phyloP scores from a whole-genome alignment of 1,140 invertebrate genomes.

The Apis cerana region DNA sequence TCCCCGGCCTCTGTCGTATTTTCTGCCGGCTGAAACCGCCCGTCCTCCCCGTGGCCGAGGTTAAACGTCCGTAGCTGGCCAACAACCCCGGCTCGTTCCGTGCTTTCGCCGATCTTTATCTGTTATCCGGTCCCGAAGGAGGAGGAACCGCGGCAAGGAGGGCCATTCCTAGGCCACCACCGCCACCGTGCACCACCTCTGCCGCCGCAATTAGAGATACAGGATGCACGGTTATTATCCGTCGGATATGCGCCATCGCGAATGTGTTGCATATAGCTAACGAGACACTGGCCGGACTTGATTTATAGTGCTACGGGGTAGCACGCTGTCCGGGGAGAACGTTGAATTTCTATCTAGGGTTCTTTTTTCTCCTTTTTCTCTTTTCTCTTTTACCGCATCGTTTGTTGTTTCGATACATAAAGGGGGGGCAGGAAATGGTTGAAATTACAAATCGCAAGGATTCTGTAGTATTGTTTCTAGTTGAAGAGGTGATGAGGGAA shows the following conservation, averaged over 20 bases:
- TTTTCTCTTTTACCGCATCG: no score
- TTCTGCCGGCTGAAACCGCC: conserved; percentile 21
- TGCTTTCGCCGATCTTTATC: conserved; percentile 57
- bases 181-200: conserved; percentile 28
- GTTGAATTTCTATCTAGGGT: conserved; percentile 3
- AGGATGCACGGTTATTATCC: conserved; percentile 60
- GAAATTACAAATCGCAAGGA: no score
- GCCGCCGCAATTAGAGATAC: conserved; percentile 58
- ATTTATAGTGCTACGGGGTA: conserved; percentile 27
- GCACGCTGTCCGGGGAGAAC: conserved; percentile 30
- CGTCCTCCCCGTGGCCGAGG: background rate
- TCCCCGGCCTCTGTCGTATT: conserved; percentile 14
- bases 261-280: conserved; percentile 34
- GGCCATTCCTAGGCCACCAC: conserved; percentile 10
- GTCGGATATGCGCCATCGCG: conserved; percentile 38
- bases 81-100: conserved; percentile 40
- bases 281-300: conserved; percentile 29
- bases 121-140: conserved; percentile 34
- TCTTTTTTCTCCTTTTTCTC: no score
- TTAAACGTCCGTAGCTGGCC: conserved; percentile 24
- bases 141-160: conserved; percentile 38
- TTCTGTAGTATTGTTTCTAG: no score
- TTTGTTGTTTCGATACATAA: no score
- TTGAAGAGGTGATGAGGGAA: no score
- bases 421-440: no score